Conservation (phyloP, 64 coral and sea anemone genomes). For the Hydrozoanthus tunicans region DNA sequence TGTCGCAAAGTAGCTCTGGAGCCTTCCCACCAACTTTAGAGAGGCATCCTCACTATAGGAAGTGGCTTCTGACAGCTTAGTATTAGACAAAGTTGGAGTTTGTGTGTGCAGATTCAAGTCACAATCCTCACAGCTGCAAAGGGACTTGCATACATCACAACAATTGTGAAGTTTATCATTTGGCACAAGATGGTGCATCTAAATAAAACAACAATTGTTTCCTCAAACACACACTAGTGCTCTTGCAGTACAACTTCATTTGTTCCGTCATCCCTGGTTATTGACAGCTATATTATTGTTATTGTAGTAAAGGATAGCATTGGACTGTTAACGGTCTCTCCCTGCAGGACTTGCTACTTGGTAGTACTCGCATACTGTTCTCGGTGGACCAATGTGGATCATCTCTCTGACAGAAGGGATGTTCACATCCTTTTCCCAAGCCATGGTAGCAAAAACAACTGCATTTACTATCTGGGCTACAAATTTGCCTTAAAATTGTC, state of each 20-base stretch:
- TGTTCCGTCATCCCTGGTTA: conserved; percentile 54
- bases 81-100: neutral
- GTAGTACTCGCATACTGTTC: conserved; percentile 33
- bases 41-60: neutral
- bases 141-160: conserved; percentile 46
- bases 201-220: conserved; percentile 35
- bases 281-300: conserved; percentile 62
- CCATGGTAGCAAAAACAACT: conserved; percentile 57
- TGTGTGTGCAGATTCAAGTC: neutral
- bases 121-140: conserved; percentile 19
- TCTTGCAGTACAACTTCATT: conserved; percentile 40
- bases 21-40: neutral
- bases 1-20: neutral
- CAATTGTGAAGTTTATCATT: conserved; percentile 22
- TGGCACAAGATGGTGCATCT: conserved; percentile 2
- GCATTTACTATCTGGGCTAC: conserved; percentile 17
- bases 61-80: neutral
- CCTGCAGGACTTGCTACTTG: conserved; percentile 61
- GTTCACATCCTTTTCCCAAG: conserved; percentile 56
- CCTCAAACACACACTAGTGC: conserved; percentile 23
- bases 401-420: conserved; percentile 33
- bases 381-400: conserved; percentile 61
- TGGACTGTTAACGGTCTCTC: conserved; percentile 20
- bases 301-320: conserved; percentile 65
- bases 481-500: conserved; percentile 40